Percentiles rank a stretch among this genome's conserved stretches.
Evolutionary conservation across 2,888 invertebrate species (phyloP).

Genomic region (Ephialtes manifestator): DNA sequence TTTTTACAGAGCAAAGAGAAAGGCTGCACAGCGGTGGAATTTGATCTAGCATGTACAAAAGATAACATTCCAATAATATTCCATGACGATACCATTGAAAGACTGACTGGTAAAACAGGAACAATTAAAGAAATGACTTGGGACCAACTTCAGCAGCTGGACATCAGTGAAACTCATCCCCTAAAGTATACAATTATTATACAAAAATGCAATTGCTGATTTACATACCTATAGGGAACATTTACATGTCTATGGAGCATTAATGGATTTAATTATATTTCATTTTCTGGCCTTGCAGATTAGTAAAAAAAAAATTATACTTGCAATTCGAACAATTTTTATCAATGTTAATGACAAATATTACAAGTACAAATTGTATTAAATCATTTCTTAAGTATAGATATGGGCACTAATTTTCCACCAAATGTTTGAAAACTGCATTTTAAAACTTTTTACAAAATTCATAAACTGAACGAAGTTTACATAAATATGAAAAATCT

Average conservation of each 20-base stretch:
- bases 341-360: no score
- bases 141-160: slow-evolving; percentile 89
- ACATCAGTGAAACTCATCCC: slow-evolving; percentile 91
- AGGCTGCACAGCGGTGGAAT: slow-evolving; percentile 92
- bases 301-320: no score
- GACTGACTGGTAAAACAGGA: slow-evolving; percentile 88
- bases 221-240: background rate
- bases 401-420: no score
- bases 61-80: slow-evolving; percentile 92
- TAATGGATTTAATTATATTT: slow-evolving; percentile 5
- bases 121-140: slow-evolving; percentile 88
- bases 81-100: slow-evolving; percentile 91
- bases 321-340: no score
- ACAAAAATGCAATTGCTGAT: background rate
- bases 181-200: slow-evolving; percentile 87
- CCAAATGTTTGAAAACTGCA: no score
- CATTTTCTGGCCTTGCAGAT: no score
- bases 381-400: no score
- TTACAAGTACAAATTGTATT: no score
- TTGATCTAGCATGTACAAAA: slow-evolving; percentile 91
- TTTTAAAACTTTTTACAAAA: no score
- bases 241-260: background rate
- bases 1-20: slow-evolving; percentile 89
- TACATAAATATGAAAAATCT: no score
- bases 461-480: no score